phyloP scores from a whole-genome alignment of 2,888 invertebrate species.

The Cephus sareptanus region DNA sequence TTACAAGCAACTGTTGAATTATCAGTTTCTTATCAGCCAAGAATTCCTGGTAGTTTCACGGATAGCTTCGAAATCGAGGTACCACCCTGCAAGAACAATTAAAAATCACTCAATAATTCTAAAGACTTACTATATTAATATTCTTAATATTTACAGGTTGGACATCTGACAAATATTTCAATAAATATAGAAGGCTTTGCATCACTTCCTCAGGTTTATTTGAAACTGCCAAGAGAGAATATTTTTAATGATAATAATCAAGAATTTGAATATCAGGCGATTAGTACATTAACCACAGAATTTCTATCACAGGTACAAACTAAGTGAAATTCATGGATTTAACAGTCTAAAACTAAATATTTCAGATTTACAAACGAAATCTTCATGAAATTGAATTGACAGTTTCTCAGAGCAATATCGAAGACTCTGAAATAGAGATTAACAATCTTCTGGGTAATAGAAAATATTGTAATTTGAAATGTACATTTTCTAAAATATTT shows the following conservation, averaged over 20 bases:
- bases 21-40: constrained; percentile 69
- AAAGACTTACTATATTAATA: constrained; percentile 8
- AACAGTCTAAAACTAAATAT: not conserved
- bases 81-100: not conserved
- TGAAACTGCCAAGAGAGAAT: constrained; percentile 67
- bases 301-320: not conserved
- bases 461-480: not conserved
- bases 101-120: constrained; percentile 5
- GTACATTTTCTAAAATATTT: not conserved
- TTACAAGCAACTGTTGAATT: constrained; percentile 65
- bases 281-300: constrained; percentile 40
- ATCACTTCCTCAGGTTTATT: constrained; percentile 71
- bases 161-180: constrained; percentile 68
- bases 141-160: constrained; percentile 68
- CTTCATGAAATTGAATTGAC: not conserved
- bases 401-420: not conserved
- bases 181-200: constrained; percentile 71
- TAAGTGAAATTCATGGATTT: not conserved
- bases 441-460: not conserved
- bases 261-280: constrained; percentile 68
- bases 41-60: constrained; percentile 69
- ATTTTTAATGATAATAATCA: constrained; percentile 52
- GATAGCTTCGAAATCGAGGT: constrained; percentile 63
- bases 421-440: not conserved
- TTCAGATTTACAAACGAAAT: not conserved